Evolutionary conservation across 2,888 invertebrate species (phyloP), one percentile per base, ranked within the genome.

Genomic region (Microplitis deprimator): DNA sequence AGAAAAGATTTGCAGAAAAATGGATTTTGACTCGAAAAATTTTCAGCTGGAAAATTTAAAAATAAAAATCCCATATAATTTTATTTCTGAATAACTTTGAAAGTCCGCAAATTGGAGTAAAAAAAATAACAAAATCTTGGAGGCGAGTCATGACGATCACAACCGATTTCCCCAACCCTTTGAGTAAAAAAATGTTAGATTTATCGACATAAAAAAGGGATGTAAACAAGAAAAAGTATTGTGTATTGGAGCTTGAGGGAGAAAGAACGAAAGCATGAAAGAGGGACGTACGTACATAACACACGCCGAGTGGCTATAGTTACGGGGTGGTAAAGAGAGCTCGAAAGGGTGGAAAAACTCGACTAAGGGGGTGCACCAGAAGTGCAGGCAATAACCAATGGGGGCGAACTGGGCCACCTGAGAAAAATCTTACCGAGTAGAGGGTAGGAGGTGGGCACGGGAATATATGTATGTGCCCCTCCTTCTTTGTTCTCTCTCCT

Each of bases 321-420:
- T 50, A 50, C 41, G 50, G 29, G 70, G 76, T 38, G 61, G 60
- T 61, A 69, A n/a, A 69, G 69, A 67, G 67, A 50, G 50, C 50
- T 50, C 50, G 72, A 72, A 75, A 69, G 69, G 68, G 75, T 64
- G 50, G 71, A 75, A 77, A 74, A 79, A 79, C 79, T 78, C 77
- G 77, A 80, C 77, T 79, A 83, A 82, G 83, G 81, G 81, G 81
- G 81, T 74, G 70, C 59, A 73, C 50, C 50, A 50, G 50, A 78
- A 61, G 79, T 75, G 73, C 80, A 81, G 81, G 84, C 83, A 83
- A 85, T 86, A 86, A 86, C 87, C 86, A 87, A 87, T 87, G 83
- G 85, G 83, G 83, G 81, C 84, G 84, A 87, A 85, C 84, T 87
- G 86, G 87, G 85, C 87, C 86, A 87, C 82, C 82, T 82, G 85